Evolutionary conservation across 2,888 invertebrate genomes (phyloP).

Genomic region (Aphodius granarius): DNA sequence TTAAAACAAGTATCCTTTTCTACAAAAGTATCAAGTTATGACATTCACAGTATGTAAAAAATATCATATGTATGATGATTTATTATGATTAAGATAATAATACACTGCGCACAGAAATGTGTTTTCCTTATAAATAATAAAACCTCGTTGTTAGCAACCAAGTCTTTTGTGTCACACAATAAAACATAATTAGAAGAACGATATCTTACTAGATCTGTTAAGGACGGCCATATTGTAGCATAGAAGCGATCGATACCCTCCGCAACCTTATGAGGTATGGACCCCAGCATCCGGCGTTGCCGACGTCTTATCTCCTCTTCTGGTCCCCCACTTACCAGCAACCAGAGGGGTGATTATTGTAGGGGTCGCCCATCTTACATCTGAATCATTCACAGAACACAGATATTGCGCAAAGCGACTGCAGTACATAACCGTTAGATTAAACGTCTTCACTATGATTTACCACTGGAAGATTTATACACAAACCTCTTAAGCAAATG

Average conservation of each 20-base stretch:
- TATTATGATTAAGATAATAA: no score
- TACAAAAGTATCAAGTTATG: no score
- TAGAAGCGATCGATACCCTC: conserved; percentile 29
- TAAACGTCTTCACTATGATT: conserved; percentile 27
- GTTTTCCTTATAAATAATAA: no score
- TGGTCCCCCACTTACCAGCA: conserved; percentile 25
- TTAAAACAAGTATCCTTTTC: no score
- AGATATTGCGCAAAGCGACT: conserved; percentile 27
- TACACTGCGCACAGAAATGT: no score
- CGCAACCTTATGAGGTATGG: conserved; percentile 33
- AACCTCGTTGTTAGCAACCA: no score
- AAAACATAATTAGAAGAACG: no score
- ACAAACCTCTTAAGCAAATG: conserved; percentile 22
- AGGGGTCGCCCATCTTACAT: conserved; percentile 33
- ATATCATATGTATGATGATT: no score
- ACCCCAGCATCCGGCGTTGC: conserved; percentile 26
- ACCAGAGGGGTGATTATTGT: conserved; percentile 29
- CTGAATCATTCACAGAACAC: conserved; percentile 28
- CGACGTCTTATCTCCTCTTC: conserved; percentile 35
- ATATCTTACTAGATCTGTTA: no score
- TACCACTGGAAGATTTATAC: conserved; percentile 23
- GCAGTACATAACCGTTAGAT: conserved; percentile 19
- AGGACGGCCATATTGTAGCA: conserved; percentile 30
- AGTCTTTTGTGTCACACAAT: no score
- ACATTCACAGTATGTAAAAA: no score